Base-by-base conservation (phyloP, 2,797 vertebrate species). In the Sebastiscus tertius region DNA sequence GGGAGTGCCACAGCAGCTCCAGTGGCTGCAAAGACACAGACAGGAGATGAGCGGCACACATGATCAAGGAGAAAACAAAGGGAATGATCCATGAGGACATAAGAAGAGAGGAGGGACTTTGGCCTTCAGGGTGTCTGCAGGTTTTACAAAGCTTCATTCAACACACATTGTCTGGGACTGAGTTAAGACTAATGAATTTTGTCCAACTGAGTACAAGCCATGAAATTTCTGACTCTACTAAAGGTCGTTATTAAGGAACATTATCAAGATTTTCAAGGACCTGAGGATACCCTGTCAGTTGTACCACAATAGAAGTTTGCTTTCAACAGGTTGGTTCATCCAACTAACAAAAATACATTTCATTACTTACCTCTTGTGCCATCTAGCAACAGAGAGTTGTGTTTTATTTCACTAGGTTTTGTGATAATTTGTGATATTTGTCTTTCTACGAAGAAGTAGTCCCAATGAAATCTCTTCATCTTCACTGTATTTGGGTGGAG, bases 1-100 rank as follows among this genome's bases (percentile, higher is more conserved):
- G 94, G 2, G 98, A 99, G 90, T 99, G 99, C 99, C 99, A 99
- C 71, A 99, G 96, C 81, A 99, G 94, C 93, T 99, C 99, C 89
- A 99, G 79, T 0, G 99, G 99, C 99, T 99, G 93, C 59, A 92
- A 42, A 77, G 16, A 79, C 36, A 85, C 12, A 79, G 11, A 64
- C 6, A 33, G 46, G 3, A 49, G 16, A 56, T 46, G 16, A 46
- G 63, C 65, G 12, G 54, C 8, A 70, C 29, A 59, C 16, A 39
- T 33, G 22, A 60, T 31, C 26, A 82, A 33, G 74, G 33, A 31
- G 12, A n/a, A 34, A 42, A 68, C 20, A 46, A 33, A 77, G 34
- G 22, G 29, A 49, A 11, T 29, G 63, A 68, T 46, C 58, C 16
- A 11, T 34, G 18, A 63, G n/a, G 24, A 71, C 29, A 52, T 39